phyloP scores from a whole-genome alignment of 2,797 vertebrate species.

The Spinibarbus caldwelli region DNA sequence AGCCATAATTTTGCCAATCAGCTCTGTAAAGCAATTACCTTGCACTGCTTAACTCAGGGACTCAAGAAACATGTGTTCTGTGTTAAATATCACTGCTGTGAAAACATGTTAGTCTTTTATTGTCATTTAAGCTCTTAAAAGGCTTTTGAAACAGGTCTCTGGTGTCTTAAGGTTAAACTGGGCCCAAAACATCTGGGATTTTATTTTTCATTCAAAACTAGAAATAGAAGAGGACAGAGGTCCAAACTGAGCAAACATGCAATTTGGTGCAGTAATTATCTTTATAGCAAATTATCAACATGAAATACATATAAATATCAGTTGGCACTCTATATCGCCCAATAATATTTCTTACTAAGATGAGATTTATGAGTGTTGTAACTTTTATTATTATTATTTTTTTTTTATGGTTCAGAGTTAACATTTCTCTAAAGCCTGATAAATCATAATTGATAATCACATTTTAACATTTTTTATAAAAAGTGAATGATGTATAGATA shows the following conservation, averaged over 20 bases:
- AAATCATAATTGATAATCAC: not conserved
- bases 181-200: constrained; percentile 10
- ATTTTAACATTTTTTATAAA: no score
- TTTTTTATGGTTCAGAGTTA: no score
- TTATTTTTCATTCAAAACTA: not conserved
- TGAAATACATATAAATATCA: no score
- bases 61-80: constrained; percentile 50
- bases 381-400: not conserved
- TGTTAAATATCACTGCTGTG: constrained; percentile 53
- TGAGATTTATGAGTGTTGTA: not conserved
- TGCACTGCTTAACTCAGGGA: constrained; percentile 23
- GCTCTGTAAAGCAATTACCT: constrained; percentile 51
- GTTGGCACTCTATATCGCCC: no score
- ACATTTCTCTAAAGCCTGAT: not conserved
- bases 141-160: constrained; percentile 46
- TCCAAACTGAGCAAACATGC: no score
- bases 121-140: constrained; percentile 48
- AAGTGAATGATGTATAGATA: no score
- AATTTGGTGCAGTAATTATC: not conserved
- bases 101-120: constrained; percentile 48
- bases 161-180: constrained; percentile 14
- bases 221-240: not conserved
- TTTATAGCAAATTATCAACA: not conserved
- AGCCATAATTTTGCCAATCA: constrained; percentile 48
- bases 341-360: not conserved